Percentiles rank a stretch among this genome's conserved stretches.
These are phyloP conservation scores for Cassiopea andromeda DNA, from an alignment of 30 jellyfish, hydroid and myxozoan genomes.

Conservation along the genomic window DNA sequence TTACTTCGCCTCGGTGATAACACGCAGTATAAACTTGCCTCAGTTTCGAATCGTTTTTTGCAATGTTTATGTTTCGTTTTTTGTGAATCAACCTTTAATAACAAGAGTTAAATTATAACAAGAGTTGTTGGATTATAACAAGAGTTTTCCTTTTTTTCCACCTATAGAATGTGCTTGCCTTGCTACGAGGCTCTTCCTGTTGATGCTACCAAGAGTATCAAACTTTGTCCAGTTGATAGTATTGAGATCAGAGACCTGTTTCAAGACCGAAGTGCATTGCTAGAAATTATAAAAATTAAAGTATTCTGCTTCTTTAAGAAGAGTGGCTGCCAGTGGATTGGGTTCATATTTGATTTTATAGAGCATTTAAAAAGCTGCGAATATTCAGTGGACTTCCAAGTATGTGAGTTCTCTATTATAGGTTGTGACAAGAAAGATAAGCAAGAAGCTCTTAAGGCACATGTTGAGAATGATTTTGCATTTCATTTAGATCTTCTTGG, in stretches of 20 bases:
- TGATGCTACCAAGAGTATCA: background rate
- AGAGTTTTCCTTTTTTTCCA: background rate
- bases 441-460: slow-evolving; percentile 24
- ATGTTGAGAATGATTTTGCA: slow-evolving; percentile 8
- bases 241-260: slow-evolving; percentile 25
- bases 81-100: no score
- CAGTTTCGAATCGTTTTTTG: no score
- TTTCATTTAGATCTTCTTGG: slow-evolving; percentile 36
- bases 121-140: background rate
- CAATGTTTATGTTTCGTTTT: no score
- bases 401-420: slow-evolving; percentile 30
- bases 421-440: slow-evolving; percentile 65
- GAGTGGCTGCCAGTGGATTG: slow-evolving; percentile 77
- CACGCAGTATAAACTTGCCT: no score
- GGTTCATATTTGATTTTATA: slow-evolving; percentile 40
- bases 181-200: slow-evolving; percentile 55
- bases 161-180: slow-evolving; percentile 43
- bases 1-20: no score
- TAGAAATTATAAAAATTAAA: slow-evolving; percentile 44
- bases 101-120: no score
- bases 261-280: slow-evolving; percentile 73
- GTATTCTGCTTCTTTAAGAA: slow-evolving; percentile 49
- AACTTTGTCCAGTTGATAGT: slow-evolving; percentile 63
- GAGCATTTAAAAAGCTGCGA: slow-evolving; percentile 26
- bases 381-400: slow-evolving; percentile 20